phyloP scores from a whole-genome alignment of 2,113 vertebrate species.

The Muscicapa adusta region DNA sequence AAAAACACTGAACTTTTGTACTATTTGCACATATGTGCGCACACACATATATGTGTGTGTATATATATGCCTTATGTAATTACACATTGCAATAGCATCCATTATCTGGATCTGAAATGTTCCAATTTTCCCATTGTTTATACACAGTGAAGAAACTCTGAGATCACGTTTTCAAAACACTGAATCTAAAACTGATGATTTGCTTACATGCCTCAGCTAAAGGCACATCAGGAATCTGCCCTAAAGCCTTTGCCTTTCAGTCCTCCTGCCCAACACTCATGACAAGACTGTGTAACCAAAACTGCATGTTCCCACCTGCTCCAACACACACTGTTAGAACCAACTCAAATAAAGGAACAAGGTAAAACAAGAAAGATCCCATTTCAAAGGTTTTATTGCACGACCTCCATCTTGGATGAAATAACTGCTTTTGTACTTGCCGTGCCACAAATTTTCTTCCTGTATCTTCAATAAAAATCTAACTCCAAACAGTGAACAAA shows the following conservation, averaged over 20 bases:
- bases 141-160: background rate
- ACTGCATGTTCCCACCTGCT: background rate
- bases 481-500: background rate
- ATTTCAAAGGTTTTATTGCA: background rate
- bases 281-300: background rate
- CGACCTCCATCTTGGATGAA: background rate
- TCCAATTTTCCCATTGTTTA: background rate
- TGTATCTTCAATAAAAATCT: background rate
- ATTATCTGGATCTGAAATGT: background rate
- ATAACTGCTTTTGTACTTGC: background rate
- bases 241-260: background rate
- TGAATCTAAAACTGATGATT: background rate
- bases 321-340: background rate
- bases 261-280: background rate
- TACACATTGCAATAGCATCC: background rate
- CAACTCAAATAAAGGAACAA: background rate
- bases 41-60: rapidly evolving
- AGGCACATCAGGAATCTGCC: background rate
- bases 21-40: background rate
- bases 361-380: background rate
- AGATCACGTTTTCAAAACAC: background rate
- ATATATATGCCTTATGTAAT: background rate
- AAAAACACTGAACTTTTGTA: background rate
- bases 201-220: background rate
- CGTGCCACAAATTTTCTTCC: background rate